Evolutionary conservation across 2,888 invertebrate genomes (phyloP).

Genomic region (Orthonychiurus folsomi): DNA sequence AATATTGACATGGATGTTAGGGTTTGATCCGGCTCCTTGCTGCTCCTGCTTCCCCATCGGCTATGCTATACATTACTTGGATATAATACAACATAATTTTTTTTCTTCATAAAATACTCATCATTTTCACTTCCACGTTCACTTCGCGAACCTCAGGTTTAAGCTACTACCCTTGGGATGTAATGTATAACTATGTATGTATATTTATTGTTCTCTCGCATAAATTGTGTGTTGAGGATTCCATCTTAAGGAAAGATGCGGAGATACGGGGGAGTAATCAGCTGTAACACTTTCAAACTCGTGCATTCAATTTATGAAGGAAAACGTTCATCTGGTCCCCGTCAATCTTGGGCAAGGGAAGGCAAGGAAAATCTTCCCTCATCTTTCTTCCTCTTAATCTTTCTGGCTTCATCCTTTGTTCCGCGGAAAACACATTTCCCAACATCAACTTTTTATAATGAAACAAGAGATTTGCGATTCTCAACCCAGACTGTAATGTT

Average conservation of each 20-base stretch:
- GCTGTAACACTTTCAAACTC: not conserved
- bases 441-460: no score
- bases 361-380: not conserved
- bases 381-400: not conserved
- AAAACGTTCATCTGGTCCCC: not conserved
- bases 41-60: not conserved
- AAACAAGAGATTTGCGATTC: no score
- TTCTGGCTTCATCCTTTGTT: no score
- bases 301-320: not conserved
- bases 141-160: no score
- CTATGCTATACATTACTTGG: not conserved
- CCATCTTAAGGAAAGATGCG: not conserved
- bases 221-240: not conserved
- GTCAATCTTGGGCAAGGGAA: no score
- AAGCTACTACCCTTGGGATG: no score
- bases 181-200: no score
- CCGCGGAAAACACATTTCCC: no score
- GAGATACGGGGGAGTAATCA: not conserved
- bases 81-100: not conserved
- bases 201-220: not conserved
- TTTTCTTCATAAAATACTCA: not conserved
- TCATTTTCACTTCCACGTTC: not conserved
- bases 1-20: not conserved
- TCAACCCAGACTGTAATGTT: no score
- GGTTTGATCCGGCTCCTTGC: no score